A percentile compares a stretch with the other conserved stretches of the same genome.
Conservation (phyloP, 2,888 invertebrate species). For the Steromphala cineraria region DNA sequence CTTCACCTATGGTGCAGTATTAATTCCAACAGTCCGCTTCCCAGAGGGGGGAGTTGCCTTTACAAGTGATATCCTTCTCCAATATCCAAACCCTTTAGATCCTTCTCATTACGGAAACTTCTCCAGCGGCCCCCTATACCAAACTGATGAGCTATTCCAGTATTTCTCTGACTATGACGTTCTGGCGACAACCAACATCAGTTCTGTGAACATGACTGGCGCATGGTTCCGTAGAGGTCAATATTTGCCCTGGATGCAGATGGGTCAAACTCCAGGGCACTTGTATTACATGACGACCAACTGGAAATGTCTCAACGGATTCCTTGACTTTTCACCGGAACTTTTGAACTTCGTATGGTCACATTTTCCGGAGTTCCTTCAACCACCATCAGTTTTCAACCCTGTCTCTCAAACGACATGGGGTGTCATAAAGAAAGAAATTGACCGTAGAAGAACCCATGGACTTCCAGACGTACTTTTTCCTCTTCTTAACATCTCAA, state of each 20-base stretch:
- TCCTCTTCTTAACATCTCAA: conserved; percentile 36
- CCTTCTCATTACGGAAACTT: conserved; percentile 40
- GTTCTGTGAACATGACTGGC: conserved; percentile 31
- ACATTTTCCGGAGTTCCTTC: conserved; percentile 36
- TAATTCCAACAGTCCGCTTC: conserved; percentile 22
- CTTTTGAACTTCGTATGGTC: conserved; percentile 29
- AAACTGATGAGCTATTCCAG: conserved; percentile 42
- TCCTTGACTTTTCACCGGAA: conserved; percentile 42
- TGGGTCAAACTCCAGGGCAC: conserved; percentile 39
- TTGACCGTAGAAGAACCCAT: conserved; percentile 41
- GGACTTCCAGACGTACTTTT: conserved; percentile 45
- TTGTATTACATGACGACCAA: conserved; percentile 40
- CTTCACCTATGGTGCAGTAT: conserved; percentile 15
- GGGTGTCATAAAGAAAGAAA: conserved; percentile 44
- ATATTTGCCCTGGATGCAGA: conserved; percentile 52
- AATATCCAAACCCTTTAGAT: conserved; percentile 45
- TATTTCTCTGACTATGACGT: conserved; percentile 37
- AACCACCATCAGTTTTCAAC: conserved; percentile 40
- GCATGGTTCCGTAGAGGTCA: conserved; percentile 47
- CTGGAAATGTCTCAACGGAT: conserved; percentile 44
- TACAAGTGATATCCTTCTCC: conserved; percentile 39
- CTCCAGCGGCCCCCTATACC: conserved; percentile 44
- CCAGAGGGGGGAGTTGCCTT: conserved; percentile 27
- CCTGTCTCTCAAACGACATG: conserved; percentile 51
- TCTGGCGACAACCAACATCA: conserved; percentile 15